phyloP scores from a whole-genome alignment of 2,888 invertebrate genomes.

The Elegia similella region DNA sequence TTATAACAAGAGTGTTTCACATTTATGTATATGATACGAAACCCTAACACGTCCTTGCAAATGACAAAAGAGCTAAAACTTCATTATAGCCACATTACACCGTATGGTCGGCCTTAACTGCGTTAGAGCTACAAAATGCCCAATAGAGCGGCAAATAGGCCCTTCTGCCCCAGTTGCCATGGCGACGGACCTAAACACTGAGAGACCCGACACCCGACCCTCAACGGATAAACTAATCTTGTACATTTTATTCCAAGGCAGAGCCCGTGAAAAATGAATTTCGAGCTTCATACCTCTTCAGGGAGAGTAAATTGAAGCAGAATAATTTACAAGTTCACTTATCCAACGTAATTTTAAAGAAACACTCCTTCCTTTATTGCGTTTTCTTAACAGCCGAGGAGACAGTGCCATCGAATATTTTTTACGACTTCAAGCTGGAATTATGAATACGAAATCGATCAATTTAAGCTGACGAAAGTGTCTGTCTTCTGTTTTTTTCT shows the following conservation, averaged over 20 bases:
- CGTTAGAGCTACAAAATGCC: slow-evolving; percentile 57
- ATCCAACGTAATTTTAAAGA: slow-evolving; percentile 29
- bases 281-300: slow-evolving; percentile 47
- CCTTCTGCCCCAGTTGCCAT: slow-evolving; percentile 70
- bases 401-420: background rate
- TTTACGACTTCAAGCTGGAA: background rate
- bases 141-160: slow-evolving; percentile 71
- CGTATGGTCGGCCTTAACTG: slow-evolving; percentile 49
- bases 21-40: too few relatives aligned
- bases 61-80: slow-evolving; percentile 36
- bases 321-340: slow-evolving; percentile 53
- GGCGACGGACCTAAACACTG: slow-evolving; percentile 54
- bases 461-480: background rate
- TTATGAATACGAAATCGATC: slow-evolving; percentile 6
- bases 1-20: too few relatives aligned
- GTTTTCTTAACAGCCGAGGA: background rate
- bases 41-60: slow-evolving; percentile 3
- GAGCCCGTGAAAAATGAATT: slow-evolving; percentile 62
- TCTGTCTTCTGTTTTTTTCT: background rate
- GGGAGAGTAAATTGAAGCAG: slow-evolving; percentile 48
- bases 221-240: slow-evolving; percentile 54
- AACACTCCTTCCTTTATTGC: slow-evolving; percentile 8
- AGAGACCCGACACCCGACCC: slow-evolving; percentile 39
- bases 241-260: slow-evolving; percentile 51
- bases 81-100: slow-evolving; percentile 51